phyloP scores from a whole-genome alignment of 64 coral and sea anemone genomes.

The Hydrozoanthus tunicans region DNA sequence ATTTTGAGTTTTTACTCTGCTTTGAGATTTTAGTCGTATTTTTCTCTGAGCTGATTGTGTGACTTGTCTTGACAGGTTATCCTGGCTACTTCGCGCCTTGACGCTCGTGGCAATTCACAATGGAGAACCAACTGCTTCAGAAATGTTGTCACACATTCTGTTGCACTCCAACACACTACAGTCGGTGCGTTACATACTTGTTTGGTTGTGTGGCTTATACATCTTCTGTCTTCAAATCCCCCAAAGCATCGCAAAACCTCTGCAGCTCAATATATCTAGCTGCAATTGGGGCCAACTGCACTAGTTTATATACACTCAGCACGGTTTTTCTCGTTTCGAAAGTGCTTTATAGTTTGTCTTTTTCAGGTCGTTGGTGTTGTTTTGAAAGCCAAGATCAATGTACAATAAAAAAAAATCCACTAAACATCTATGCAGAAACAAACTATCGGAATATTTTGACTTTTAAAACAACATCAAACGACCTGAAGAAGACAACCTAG shows the following conservation, averaged over 20 bases:
- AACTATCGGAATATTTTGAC: neutral
- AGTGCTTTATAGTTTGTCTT: neutral
- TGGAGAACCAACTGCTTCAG: conserved; percentile 42
- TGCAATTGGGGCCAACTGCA: no score
- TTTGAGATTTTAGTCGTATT: neutral
- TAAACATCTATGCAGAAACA: neutral
- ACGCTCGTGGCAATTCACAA: conserved; percentile 44
- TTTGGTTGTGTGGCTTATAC: no score
- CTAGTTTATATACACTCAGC: no score
- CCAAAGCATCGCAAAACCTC: neutral
- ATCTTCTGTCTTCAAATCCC: no score
- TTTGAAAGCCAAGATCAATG: neutral
- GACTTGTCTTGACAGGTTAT: neutral
- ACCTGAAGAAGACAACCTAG: neutral
- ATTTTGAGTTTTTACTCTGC: neutral
- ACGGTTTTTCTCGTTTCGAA: neutral
- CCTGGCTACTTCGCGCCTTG: conserved; percentile 7
- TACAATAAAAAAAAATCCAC: neutral
- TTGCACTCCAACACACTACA: neutral
- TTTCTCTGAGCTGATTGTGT: neutral
- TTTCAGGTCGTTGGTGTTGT: neutral
- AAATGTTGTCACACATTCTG: conserved; percentile 45
- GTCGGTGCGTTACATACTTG: neutral
- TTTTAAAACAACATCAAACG: neutral
- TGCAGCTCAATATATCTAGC: no score